These are phyloP conservation scores for Actias luna DNA, from an alignment of 2,888 invertebrate species.

Conservation along the genomic window DNA sequence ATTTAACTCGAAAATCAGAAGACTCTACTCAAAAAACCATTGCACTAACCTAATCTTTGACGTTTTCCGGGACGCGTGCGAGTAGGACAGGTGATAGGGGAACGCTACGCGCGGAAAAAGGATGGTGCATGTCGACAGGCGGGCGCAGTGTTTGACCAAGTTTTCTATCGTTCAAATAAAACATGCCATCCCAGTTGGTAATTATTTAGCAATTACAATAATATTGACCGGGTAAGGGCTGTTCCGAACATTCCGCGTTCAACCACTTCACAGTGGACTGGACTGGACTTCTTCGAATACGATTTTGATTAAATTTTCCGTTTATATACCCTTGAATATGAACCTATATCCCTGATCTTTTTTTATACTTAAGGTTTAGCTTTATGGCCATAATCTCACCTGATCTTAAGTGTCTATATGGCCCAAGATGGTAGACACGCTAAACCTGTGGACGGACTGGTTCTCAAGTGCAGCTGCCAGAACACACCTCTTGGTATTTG, in stretches of 20 bases:
- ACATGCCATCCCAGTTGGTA: constrained; percentile 48
- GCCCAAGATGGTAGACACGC: no score
- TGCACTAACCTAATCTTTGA: constrained; percentile 49
- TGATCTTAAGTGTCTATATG: no score
- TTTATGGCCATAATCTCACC: no score
- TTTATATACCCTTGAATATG: no score
- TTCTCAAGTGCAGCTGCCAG: no score
- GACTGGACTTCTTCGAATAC: neutral
- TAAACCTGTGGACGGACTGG: no score
- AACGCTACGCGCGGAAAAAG: constrained; percentile 31
- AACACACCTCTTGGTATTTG: no score
- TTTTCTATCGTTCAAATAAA: constrained; percentile 70
- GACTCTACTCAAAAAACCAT: constrained; percentile 20
- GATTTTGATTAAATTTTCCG: no score
- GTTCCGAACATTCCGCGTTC: neutral
- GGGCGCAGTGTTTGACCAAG: constrained; percentile 61
- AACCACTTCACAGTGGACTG: neutral
- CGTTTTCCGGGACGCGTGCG: constrained; percentile 49
- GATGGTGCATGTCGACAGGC: constrained; percentile 51
- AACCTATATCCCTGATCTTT: no score
- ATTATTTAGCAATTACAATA: constrained; percentile 20
- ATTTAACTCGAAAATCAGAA: neutral
- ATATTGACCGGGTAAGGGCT: constrained; percentile 20
- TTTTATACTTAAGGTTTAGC: no score
- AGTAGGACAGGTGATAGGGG: constrained; percentile 41